Evolutionary conservation across 2,797 vertebrate genomes (phyloP).

Genomic region (Pyrrhura leucotis): DNA sequence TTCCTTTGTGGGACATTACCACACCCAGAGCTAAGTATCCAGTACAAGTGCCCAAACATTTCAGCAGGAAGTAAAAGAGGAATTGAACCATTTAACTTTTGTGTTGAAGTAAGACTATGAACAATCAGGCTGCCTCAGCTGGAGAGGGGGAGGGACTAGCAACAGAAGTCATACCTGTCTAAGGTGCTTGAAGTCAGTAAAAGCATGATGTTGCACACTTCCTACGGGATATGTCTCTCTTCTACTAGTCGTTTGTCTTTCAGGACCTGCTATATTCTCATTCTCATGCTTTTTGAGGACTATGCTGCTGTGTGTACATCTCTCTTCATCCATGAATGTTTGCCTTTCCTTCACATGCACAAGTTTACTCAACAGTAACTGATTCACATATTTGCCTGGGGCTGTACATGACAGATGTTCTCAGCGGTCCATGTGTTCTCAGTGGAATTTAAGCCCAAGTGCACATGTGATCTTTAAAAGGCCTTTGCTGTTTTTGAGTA

Average conservation of each 20-base stretch:
- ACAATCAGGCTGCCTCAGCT: not conserved
- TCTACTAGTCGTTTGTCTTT: not conserved
- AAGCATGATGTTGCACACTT: not conserved
- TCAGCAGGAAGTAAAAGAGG: not conserved
- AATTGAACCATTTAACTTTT: not conserved
- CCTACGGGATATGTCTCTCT: accelerated
- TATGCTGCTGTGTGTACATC: not conserved
- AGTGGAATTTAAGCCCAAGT: not conserved
- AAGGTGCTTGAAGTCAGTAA: not conserved
- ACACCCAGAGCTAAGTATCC: not conserved
- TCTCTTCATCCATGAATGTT: not conserved
- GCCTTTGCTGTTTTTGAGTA: not conserved
- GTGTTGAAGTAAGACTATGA: not conserved
- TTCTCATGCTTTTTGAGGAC: not conserved
- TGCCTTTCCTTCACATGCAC: not conserved
- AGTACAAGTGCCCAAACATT: not conserved
- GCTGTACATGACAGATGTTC: constrained; percentile 40
- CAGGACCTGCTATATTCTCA: not conserved
- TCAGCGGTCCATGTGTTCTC: constrained; percentile 18
- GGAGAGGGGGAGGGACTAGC: not conserved
- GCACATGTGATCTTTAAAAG: not conserved
- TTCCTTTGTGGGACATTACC: not conserved
- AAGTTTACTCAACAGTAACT: constrained; percentile 9
- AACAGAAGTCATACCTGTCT: not conserved
- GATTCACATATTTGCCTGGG: constrained; percentile 28